Base-by-base conservation (phyloP, 2,888 invertebrate genomes). In the Cryptus armator region DNA sequence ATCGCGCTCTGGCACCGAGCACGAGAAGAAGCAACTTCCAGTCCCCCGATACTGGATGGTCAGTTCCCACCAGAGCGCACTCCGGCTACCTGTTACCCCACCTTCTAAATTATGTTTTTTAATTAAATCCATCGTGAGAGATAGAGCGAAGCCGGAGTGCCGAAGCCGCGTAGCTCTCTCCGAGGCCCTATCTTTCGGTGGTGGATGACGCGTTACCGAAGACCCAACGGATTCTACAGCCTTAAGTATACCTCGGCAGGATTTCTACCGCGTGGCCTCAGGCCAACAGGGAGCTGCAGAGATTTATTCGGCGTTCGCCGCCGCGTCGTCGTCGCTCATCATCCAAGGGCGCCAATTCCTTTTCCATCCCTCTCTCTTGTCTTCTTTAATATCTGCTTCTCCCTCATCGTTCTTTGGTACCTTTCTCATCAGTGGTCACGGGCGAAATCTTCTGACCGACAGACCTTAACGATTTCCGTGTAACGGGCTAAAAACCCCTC, bases 21-120 rank as follows among this genome's bases (percentile, higher is more conserved):
- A 56, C 64, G 71, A 51, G 66, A 72, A 67, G 71, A 64, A 71
- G 64, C 62, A 67, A 68, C 32, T 37, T 66, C 24, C 19, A 59
- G 29, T 51, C 74, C 32, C 14, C 62, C 62, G 62, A 14, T 62
- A 64, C 59, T 2, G 67, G 14, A 43, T 87, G 88, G 91, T 90
- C 89, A 90, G 93, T 93, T 93, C 93, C 93, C 93, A 93, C 91
- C 90, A 86, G 82, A 84, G 86, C 75, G 82, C 82, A 43, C 84
- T 84, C 86, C 87, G 89, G 93, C 93, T 93, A 93, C 93, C 93
- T 92, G 92, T 92, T 93, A 92, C 89, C 90, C 91, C 90, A 89
- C 90, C 91, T 89, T 90, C 91, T 93, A 93, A 93, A 94, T 94
- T 94, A 94, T 93, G 92, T 92, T 94, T 94, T 94, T 94, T 94